phyloP scores from a whole-genome alignment of 2,888 invertebrate genomes.

The Heliconius ismenius region DNA sequence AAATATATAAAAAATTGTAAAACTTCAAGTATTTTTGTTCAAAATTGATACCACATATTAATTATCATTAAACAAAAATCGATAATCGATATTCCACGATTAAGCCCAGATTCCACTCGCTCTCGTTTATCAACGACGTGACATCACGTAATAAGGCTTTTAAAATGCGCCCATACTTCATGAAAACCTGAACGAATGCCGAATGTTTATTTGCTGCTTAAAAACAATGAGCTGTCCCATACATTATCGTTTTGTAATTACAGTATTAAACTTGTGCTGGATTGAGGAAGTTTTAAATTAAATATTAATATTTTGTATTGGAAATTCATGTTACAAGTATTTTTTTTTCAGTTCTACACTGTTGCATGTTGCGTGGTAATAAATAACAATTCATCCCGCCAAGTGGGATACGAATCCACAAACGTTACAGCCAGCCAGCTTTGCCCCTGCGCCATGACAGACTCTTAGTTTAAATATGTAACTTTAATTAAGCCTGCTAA shows the following conservation, averaged over 20 bases:
- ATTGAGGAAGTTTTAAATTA: conserved; percentile 1
- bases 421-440: too few relatives aligned
- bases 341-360: too few relatives aligned
- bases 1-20: not conserved
- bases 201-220: conserved; percentile 61
- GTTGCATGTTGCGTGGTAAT: too few relatives aligned
- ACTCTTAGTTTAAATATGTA: too few relatives aligned
- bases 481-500: too few relatives aligned
- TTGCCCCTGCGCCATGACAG: too few relatives aligned
- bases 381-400: too few relatives aligned
- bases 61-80: not conserved
- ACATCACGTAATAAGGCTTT: conserved; percentile 66
- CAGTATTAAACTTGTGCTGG: conserved; percentile 4
- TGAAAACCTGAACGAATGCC: conserved; percentile 60
- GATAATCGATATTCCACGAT: conserved; percentile 59
- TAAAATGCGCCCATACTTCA: conserved; percentile 66
- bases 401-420: too few relatives aligned
- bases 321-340: too few relatives aligned
- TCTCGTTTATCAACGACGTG: conserved; percentile 56
- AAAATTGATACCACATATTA: conserved; percentile 1
- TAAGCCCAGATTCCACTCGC: conserved; percentile 44
- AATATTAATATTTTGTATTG: not conserved
- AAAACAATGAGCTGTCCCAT: conserved; percentile 55
- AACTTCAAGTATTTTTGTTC: not conserved
- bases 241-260: conserved; percentile 31